These are phyloP conservation scores for Porites evermanni DNA, from an alignment of 92 coral and sea anemone species.

Conservation along the genomic window DNA sequence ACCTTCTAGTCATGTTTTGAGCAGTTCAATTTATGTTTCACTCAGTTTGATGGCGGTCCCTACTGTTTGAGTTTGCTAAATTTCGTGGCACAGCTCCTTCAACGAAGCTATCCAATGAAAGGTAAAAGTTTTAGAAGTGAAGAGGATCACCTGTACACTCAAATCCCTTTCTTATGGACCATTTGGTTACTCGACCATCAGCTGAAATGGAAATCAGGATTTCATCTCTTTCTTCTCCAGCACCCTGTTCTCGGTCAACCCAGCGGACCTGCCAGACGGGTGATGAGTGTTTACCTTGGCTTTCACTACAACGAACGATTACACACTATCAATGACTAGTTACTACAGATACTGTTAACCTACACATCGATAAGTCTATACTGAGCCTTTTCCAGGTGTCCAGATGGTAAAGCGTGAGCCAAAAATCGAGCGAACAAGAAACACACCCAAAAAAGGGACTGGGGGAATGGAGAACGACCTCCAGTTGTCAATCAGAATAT, in stretches of 20 bases:
- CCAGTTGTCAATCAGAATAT: no score
- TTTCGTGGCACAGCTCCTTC: no score
- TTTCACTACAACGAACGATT: constrained; percentile 67
- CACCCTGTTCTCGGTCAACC: constrained; percentile 94
- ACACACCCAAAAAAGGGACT: no score
- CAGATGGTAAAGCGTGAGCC: no score
- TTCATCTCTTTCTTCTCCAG: constrained; percentile 94
- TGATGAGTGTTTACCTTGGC: constrained; percentile 96
- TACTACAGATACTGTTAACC: not conserved
- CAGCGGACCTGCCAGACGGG: constrained; percentile 99
- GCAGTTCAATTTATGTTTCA: no score
- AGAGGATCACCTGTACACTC: constrained; percentile 88
- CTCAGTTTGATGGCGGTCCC: no score
- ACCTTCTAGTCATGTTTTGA: no score
- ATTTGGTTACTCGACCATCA: constrained; percentile 98
- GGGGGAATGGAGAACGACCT: no score
- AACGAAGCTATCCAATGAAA: not conserved
- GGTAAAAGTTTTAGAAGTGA: not conserved
- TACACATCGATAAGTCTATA: not conserved
- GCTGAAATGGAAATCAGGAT: constrained; percentile 98
- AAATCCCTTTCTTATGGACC: constrained; percentile 98
- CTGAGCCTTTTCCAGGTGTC: no score
- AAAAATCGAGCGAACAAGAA: no score
- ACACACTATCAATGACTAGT: no score
- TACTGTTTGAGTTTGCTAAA: no score